These are phyloP conservation scores for cattle (Bos taurus) DNA, from an alignment of 2,113 vertebrate genomes.

Conservation along the genomic window ARS-UCD2.0 NC_037333.1:116345501-116346000, in stretches of 20 bases:
- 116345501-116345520: rapidly evolving
- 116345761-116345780: not conserved
- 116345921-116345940: constrained; percentile 41
- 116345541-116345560: rapidly evolving
- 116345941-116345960: constrained; percentile 44
- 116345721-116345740: rapidly evolving
- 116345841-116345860: too few species aligned
- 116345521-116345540: too few species aligned
- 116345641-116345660: rapidly evolving
- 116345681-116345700: too few species aligned
- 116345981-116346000: constrained; percentile 43
- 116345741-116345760: not conserved
- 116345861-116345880: constrained; percentile 33
- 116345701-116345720: not conserved
- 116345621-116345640: not conserved
- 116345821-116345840: rapidly evolving
- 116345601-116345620: not conserved
- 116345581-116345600: not conserved
- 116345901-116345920: constrained; percentile 40
- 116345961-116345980: constrained; percentile 45
- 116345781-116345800: not conserved
- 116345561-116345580: not conserved
- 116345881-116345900: not conserved
- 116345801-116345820: rapidly evolving
- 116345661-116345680: too few species aligned